A percentile compares a stretch with the other conserved stretches of the same genome.
These are phyloP conservation scores for Drosophila barbarae DNA, from an alignment of 2,888 invertebrate genomes.

Conservation along the genomic window DNA sequence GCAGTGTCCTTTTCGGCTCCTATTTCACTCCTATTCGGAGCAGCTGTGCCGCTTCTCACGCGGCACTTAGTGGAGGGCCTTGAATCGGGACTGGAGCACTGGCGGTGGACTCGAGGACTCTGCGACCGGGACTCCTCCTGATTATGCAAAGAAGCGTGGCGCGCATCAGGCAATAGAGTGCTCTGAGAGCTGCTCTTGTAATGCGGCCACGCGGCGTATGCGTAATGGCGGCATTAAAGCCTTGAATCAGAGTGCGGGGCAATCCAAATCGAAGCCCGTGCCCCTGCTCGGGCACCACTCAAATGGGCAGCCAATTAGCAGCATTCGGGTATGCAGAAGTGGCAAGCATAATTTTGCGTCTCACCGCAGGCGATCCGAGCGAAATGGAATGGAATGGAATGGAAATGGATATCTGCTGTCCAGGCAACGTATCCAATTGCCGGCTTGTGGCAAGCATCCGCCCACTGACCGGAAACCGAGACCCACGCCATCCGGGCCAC, in stretches of 20 bases:
- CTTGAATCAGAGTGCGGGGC: conserved; percentile 41
- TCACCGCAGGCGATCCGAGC: conserved; percentile 61
- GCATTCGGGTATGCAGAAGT: conserved; percentile 24
- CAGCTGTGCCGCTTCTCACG: conserved; percentile 65
- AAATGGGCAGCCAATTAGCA: conserved; percentile 59
- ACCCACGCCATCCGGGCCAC: conserved; percentile 19
- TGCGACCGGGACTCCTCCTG: conserved; percentile 43
- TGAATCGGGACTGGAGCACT: conserved; percentile 26
- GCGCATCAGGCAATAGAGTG: conserved; percentile 47
- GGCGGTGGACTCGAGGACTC: conserved; percentile 11
- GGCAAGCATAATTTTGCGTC: conserved; percentile 62
- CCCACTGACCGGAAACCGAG: conserved; percentile 12
- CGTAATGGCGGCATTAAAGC: conserved; percentile 59
- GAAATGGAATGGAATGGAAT: conserved; percentile 29
- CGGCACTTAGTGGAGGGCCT: conserved; percentile 62
- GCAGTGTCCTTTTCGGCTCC: conserved; percentile 23
- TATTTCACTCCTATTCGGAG: conserved; percentile 22
- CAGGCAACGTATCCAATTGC: conserved; percentile 45
- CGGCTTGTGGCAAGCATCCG: conserved; percentile 52
- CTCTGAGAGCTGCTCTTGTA: conserved; percentile 31
- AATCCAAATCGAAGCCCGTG: conserved; percentile 3
- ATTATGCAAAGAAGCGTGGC: conserved; percentile 70
- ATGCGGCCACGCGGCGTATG: conserved; percentile 56
- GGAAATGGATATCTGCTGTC: conserved; percentile 45
- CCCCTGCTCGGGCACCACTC: conserved; percentile 11